Evolutionary conservation across 1,140 invertebrate genomes (phyloP), one percentile per base, ranked within the genome.

Genomic region (Bombyx mandarina): DNA sequence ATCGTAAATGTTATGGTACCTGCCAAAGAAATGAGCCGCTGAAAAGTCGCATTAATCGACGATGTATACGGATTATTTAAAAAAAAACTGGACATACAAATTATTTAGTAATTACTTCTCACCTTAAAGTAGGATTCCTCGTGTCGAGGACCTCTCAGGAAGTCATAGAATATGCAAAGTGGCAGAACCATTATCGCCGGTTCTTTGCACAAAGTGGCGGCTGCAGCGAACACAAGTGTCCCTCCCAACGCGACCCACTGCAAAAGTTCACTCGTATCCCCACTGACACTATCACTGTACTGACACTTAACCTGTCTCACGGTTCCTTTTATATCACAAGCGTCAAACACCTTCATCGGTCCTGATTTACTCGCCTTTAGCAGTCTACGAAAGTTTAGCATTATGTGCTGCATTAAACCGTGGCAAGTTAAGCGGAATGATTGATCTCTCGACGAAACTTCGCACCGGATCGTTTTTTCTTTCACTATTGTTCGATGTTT

Each of bases 131-230:
- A 86, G 58, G 76, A 66, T 60, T 84, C 83, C 57, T 83, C 85
- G 54, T 83, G 80, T 45, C 82, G 82, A 61, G 75, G 75, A 52
- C 82, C 87, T 55, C 86, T 88, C 53, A 92, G 75, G 63, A 90
- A 86, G 77, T 93, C 92, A 65, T 96, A 97, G 18, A 95, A 87
- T 57, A 93, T 92, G 86, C 96, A 97, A 42, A 97, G 91, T n/a
- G 93, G 92, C 63, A 98, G 83, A 10, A 97, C 95, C 51, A 96
- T 97, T 59, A 98, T 92, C 18, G 96, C 97, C 10, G 96, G 97
- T 86, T 99, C 97, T 85, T 97, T 97, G 84, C 93, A 94, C 49
- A 97, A 88, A 74, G 96, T 94, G 46, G 94, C 94, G 47, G 90
- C 91, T 5, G 89, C 75, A 2, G 93, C 91, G 60, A 93, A 88